A percentile compares a stretch with the other conserved stretches of the same genome.
These are phyloP conservation scores for Actinia tenebrosa DNA, from an alignment of 64 coral and sea anemone species.

Conservation along the genomic window DNA sequence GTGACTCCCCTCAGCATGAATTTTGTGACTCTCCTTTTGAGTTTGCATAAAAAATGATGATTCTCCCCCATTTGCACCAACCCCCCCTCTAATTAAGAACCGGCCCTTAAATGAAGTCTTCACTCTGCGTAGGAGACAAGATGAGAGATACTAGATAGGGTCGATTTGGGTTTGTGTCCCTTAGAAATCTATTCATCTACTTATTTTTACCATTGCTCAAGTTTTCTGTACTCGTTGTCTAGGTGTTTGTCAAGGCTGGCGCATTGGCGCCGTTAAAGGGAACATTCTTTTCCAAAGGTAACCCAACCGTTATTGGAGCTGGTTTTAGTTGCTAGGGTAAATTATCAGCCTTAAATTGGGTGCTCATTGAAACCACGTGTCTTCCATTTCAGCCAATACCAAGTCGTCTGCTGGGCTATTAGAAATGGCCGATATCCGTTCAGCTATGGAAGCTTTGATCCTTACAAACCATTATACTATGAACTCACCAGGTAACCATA, in stretches of 20 bases:
- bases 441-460: constrained; percentile 91
- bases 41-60: too few relatives aligned
- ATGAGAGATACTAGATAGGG: too few relatives aligned
- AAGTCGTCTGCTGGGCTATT: constrained; percentile 94
- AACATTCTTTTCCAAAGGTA: constrained; percentile 98
- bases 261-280: constrained; percentile 85
- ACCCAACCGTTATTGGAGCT: background rate
- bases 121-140: too few relatives aligned
- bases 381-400: constrained; percentile 57
- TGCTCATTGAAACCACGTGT: background rate
- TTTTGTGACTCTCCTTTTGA: too few relatives aligned
- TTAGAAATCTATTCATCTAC: background rate
- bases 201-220: background rate
- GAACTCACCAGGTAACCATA: constrained; percentile 91
- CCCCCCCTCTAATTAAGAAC: too few relatives aligned
- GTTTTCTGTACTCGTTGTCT: background rate
- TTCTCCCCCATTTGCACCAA: too few relatives aligned
- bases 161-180: background rate
- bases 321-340: background rate
- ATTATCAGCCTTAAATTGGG: background rate
- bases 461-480: constrained; percentile 96
- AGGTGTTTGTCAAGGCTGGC: constrained; percentile 88
- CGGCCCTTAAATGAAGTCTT: too few relatives aligned
- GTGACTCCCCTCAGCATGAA: too few relatives aligned
- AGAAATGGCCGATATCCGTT: constrained; percentile 93